phyloP scores from a whole-genome alignment of 2,888 invertebrate species.

The Chalcosyrphus nemorum region DNA sequence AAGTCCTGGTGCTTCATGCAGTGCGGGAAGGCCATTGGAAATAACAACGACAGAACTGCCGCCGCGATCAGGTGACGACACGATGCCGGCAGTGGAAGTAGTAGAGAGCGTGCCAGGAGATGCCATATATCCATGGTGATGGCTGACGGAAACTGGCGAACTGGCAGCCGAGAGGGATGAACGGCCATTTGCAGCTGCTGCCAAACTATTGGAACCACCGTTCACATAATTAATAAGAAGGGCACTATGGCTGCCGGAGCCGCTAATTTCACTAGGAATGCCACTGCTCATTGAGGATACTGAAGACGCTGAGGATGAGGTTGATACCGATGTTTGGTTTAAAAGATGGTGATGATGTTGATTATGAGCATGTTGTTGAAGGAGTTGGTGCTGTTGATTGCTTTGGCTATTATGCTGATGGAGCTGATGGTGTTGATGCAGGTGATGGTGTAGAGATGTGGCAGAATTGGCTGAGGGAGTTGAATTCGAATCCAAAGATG shows the following conservation, averaged over 20 bases:
- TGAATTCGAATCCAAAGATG: constrained; percentile 70
- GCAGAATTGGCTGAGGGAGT: constrained; percentile 66
- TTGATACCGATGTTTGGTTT: constrained; percentile 64
- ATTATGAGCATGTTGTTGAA: constrained; percentile 73
- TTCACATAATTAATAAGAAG: constrained; percentile 72
- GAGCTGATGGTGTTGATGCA: constrained; percentile 65
- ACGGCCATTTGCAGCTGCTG: constrained; percentile 47
- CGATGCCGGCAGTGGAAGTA: constrained; percentile 64
- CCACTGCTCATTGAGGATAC: constrained; percentile 62
- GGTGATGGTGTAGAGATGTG: constrained; percentile 64
- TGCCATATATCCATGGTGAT: constrained; percentile 65
- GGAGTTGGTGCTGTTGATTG: constrained; percentile 65
- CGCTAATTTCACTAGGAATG: constrained; percentile 65
- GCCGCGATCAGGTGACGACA: constrained; percentile 71
- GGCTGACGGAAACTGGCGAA: constrained; percentile 64
- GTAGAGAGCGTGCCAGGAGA: constrained; percentile 63
- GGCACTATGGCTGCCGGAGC: constrained; percentile 57
- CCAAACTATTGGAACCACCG: constrained; percentile 35
- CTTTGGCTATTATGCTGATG: constrained; percentile 69
- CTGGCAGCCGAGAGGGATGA: constrained; percentile 61
- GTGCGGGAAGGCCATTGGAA: constrained; percentile 74
- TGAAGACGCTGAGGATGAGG: constrained; percentile 76
- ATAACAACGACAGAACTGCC: constrained; percentile 71
- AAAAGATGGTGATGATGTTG: constrained; percentile 72
- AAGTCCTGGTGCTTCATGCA: constrained; percentile 78